These are phyloP conservation scores for Prietella phreatophila DNA, from an alignment of 2,113 vertebrate genomes.

Conservation along the genomic window DNA sequence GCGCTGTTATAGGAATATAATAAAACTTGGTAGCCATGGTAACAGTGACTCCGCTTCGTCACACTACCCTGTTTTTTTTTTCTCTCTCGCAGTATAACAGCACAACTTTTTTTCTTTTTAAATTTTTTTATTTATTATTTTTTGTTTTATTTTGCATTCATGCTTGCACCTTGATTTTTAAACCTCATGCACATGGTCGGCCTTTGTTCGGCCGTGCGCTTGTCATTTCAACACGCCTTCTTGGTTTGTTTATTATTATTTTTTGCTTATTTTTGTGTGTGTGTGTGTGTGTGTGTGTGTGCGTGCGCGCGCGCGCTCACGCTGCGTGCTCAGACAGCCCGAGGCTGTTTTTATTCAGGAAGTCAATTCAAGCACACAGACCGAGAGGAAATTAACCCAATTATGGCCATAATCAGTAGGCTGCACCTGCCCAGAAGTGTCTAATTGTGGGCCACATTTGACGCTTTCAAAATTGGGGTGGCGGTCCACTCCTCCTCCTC, in stretches of 20 bases:
- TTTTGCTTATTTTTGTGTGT: not conserved
- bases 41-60: not conserved
- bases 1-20: not conserved
- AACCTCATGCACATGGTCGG: not conserved
- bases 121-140: too few species aligned
- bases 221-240: slow-evolving; percentile 10
- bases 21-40: not conserved
- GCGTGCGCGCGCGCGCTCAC: not conserved
- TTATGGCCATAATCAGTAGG: slow-evolving; percentile 54
- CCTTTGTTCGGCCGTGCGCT: not conserved
- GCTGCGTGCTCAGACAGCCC: slow-evolving; percentile 20
- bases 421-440: slow-evolving; percentile 49
- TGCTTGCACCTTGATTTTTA: not conserved
- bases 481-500: slow-evolving; percentile 37
- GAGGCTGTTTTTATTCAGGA: slow-evolving; percentile 46
- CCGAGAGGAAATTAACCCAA: slow-evolving; percentile 56
- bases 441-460: slow-evolving; percentile 52
- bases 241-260: not conserved
- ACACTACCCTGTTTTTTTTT: not conserved
- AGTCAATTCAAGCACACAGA: slow-evolving; percentile 47
- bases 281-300: not conserved
- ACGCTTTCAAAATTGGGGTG: slow-evolving; percentile 48
- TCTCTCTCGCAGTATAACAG: not conserved
- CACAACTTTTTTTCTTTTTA: too few species aligned
- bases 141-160: too few species aligned